Evolutionary conservation across 2,113 vertebrate species (phyloP), one percentile per base, ranked within the genome.

Genomic region (Carollia perspicillata): DNA sequence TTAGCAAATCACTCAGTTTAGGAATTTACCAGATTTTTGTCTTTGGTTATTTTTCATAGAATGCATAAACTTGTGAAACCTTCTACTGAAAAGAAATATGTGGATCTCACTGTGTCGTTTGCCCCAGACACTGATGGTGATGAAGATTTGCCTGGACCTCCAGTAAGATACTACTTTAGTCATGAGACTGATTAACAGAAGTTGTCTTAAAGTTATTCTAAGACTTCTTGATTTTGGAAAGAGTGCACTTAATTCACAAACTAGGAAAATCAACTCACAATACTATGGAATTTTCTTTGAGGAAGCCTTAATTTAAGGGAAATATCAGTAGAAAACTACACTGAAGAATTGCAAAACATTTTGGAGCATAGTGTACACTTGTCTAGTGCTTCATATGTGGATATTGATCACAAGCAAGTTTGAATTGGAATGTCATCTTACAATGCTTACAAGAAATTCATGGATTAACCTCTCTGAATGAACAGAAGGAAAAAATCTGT

Each of bases 51-150:
- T 96, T 86, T 91, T 88, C 97, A 28, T 97, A 99, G 99, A 98
- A 99, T 99, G 99, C 99, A 99, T 97, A 99, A 99, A 97, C 99
- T 99, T 96, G 99, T 99, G 97, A 99, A 99, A 96, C 99, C 99
- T 66, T 99, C 99, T 85, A 97, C 98, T 86, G 99, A 99, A 94
- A 99, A 99, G 95, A 99, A 99, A 89, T 99, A 99, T 0, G 99
- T 99, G 40, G 99, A 99, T 98, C 99, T 99, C 96, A 99, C 99
- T 0, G 99, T 99, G 65, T 99, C 99, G 0, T 99, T 99, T 97
- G 99, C 99, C 71, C 99, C 99, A 17, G 99, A 99, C 97, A 97
- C 97, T 5, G 99, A 99, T 89, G 99, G 99, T 93, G 99, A 99
- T 35, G 99, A 99, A 95, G 99, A 99, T 95, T 98, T 99, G 60